Conservation (phyloP, 2,113 vertebrate genomes). For the Grammomys dolichurus region DNA sequence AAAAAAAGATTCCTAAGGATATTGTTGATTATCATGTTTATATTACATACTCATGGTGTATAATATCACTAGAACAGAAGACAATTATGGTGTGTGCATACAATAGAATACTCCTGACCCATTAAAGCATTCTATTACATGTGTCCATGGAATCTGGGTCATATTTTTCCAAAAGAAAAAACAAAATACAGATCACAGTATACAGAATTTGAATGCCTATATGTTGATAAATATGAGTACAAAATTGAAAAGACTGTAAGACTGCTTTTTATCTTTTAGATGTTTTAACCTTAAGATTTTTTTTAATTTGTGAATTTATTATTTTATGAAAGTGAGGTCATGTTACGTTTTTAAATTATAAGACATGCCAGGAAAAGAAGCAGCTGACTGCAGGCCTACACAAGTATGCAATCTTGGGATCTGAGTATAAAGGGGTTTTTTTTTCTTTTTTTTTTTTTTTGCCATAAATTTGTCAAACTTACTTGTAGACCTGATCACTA, state of each 20-base stretch:
- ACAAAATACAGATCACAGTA: background rate
- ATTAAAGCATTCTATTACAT: slow-evolving; percentile 3
- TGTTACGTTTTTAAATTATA: slow-evolving; percentile 38
- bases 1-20: background rate
- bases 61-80: background rate
- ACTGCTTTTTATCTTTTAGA: slow-evolving; percentile 26
- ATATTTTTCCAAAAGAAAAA: background rate
- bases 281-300: slow-evolving; percentile 6
- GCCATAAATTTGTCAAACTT: slow-evolving; percentile 25
- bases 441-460: background rate
- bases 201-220: background rate
- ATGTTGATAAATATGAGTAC: background rate
- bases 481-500: background rate
- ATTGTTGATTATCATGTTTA: background rate
- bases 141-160: background rate
- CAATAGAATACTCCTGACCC: background rate
- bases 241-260: background rate
- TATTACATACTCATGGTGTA: background rate
- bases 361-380: background rate
- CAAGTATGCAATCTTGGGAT: background rate
- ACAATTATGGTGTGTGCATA: background rate
- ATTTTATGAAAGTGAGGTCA: background rate
- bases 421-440: background rate
- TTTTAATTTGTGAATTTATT: background rate
- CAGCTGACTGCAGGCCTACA: background rate